Percentiles rank a stretch among this genome's conserved stretches.
phyloP scores from a whole-genome alignment of 1,140 invertebrate genomes.

The Musca vetustissima region DNA sequence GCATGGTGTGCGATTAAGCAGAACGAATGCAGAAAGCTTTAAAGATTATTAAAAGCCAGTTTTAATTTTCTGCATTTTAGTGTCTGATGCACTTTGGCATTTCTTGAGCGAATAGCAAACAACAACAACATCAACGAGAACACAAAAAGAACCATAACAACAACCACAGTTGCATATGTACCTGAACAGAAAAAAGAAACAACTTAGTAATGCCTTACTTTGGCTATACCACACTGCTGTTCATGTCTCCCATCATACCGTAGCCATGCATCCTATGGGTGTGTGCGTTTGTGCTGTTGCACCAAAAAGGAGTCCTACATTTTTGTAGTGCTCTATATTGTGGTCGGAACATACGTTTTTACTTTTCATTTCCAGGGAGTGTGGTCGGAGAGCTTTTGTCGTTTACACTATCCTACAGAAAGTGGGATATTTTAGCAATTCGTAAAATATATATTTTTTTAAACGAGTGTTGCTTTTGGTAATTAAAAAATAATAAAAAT shows the following conservation, averaged over 20 bases:
- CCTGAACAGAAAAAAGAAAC: neutral
- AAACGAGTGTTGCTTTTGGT: too few relatives aligned
- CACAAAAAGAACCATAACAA: too few relatives aligned
- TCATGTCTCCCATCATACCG: too few relatives aligned
- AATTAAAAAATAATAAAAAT: too few relatives aligned
- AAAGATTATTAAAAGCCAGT: conserved; percentile 48
- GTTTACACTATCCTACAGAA: neutral
- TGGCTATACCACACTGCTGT: too few relatives aligned
- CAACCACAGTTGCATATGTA: neutral
- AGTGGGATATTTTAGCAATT: neutral
- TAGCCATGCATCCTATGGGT: too few relatives aligned
- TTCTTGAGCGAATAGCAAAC: conserved; percentile 11
- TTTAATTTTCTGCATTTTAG: conserved; percentile 55
- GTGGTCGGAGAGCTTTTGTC: neutral
- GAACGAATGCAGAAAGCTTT: conserved; percentile 13
- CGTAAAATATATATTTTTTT: too few relatives aligned
- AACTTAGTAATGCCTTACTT: conserved; percentile 1
- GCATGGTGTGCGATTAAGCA: neutral
- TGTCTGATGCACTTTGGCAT: conserved; percentile 54
- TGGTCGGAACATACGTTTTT: conserved; percentile 7
- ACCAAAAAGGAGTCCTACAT: conserved; percentile 1
- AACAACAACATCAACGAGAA: neutral
- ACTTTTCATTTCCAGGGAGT: conserved; percentile 3
- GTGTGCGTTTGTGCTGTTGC: neutral
- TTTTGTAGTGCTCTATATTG: conserved; percentile 5